Evolutionary conservation across 2,113 vertebrate genomes (phyloP).

Genomic region (Perca flavescens): DNA sequence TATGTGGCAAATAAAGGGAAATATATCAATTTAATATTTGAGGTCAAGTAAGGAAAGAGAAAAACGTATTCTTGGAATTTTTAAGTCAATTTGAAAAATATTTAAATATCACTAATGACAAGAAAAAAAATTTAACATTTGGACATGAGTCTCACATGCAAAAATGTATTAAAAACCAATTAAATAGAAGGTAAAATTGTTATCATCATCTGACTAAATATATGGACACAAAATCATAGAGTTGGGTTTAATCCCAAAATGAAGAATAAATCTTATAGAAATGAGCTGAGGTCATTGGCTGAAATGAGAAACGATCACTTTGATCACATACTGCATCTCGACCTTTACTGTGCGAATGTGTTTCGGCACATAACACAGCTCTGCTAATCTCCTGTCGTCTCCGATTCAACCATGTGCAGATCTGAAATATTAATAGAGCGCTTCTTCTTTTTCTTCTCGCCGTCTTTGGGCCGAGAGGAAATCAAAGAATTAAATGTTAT

Average conservation of each 20-base stretch:
- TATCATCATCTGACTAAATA: background rate
- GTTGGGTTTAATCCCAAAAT: background rate
- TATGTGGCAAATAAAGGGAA: no score
- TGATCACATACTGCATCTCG: background rate
- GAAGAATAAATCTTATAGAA: background rate
- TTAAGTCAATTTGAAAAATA: no score
- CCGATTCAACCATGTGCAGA: background rate
- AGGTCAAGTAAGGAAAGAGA: no score
- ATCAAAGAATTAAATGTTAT: slow-evolving; percentile 86
- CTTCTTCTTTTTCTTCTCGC: slow-evolving; percentile 5
- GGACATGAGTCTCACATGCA: background rate
- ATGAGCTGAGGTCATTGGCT: no score
- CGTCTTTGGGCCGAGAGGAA: slow-evolving; percentile 36
- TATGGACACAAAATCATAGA: background rate
- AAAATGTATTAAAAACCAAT: background rate
- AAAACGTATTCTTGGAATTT: no score
- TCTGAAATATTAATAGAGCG: slow-evolving; percentile 50
- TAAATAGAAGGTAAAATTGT: background rate
- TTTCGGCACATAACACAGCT: slow-evolving; percentile 1
- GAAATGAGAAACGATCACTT: background rate
- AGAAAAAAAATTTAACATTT: no score
- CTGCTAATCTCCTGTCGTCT: slow-evolving; percentile 24
- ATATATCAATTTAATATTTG: no score
- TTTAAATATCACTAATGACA: no score
- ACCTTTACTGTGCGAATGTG: background rate